phyloP scores from a whole-genome alignment of 2,113 vertebrate genomes.

The Notothenia rossii region DNA sequence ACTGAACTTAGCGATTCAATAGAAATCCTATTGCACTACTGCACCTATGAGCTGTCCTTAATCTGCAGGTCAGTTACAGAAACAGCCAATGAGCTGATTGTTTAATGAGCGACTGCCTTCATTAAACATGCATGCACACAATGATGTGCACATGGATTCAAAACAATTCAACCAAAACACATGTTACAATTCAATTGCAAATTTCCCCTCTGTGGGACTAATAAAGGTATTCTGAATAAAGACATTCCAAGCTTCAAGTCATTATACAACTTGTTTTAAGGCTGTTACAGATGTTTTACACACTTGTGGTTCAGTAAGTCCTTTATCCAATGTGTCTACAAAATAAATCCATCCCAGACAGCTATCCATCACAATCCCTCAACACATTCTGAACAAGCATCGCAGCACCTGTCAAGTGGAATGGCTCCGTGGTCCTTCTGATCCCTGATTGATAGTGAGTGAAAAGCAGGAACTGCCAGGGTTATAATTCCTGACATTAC shows the following conservation, averaged over 20 bases:
- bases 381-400: constrained; percentile 44
- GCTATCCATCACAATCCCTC: constrained; percentile 53
- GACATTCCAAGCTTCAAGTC: neutral
- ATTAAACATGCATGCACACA: neutral
- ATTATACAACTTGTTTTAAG: neutral
- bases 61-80: neutral
- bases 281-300: neutral
- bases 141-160: neutral
- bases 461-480: constrained; percentile 55
- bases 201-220: too few species aligned
- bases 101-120: neutral
- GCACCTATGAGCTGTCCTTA: neutral
- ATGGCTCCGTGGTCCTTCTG: constrained; percentile 40
- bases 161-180: neutral
- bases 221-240: too few species aligned
- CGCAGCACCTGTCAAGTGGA: constrained; percentile 54
- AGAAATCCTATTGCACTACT: neutral
- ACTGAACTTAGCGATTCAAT: neutral
- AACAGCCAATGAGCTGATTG: too few species aligned
- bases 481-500: constrained; percentile 76
- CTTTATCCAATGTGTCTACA: constrained; percentile 29
- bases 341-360: constrained; percentile 44
- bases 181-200: neutral
- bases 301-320: neutral
- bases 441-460: constrained; percentile 70